Evolutionary conservation across 2,113 vertebrate genomes (phyloP).

Genomic region (Pseudopipra pipra): DNA sequence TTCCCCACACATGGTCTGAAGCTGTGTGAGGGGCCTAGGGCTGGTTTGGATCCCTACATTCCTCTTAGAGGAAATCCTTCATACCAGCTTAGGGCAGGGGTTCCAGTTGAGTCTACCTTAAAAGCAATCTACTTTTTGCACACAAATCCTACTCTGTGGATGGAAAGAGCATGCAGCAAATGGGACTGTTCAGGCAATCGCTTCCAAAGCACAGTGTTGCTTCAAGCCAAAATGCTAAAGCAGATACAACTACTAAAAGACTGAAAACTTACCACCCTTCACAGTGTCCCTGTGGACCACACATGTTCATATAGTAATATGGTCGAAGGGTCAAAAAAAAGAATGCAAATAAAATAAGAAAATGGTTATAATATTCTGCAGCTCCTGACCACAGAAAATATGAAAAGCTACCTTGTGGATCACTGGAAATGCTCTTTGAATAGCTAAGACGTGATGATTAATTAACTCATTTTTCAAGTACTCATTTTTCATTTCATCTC

Average conservation of each 20-base stretch:
- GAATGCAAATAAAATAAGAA: not conserved
- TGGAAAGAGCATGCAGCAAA: not conserved
- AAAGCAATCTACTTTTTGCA: not conserved
- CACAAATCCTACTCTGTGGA: not conserved
- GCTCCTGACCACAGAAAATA: not conserved
- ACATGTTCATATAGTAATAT: not conserved
- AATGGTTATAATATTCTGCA: not conserved
- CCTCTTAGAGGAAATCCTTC: not conserved
- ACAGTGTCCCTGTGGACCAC: not conserved
- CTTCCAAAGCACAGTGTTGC: not conserved
- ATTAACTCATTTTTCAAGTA: slow-evolving; percentile 57
- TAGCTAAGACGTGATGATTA: slow-evolving; percentile 21
- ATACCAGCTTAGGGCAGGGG: not conserved
- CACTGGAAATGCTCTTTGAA: slow-evolving; percentile 17
- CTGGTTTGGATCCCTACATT: not conserved
- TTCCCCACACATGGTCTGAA: not conserved
- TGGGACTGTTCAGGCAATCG: not conserved
- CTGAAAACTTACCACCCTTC: not conserved
- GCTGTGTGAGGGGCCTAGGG: not conserved
- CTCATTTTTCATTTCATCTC: slow-evolving; percentile 1
- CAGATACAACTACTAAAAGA: not conserved
- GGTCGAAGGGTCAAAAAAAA: not conserved
- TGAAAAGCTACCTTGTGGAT: not conserved
- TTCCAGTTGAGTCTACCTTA: not conserved
- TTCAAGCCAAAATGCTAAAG: not conserved